phyloP scores from a whole-genome alignment of 2,113 vertebrate species.

The Okapia johnstoni region DNA sequence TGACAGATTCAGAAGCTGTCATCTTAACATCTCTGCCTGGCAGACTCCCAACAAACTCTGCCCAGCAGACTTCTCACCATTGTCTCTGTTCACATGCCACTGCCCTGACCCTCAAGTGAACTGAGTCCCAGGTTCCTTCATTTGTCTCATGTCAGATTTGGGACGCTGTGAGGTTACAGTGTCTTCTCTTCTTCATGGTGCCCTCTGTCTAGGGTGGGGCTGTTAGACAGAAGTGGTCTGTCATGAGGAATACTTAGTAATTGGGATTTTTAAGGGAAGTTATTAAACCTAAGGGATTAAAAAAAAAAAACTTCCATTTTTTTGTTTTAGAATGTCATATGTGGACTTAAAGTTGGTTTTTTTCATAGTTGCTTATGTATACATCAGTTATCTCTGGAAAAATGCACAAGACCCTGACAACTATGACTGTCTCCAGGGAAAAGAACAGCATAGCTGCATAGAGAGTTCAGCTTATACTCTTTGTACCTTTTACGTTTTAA shows the following conservation, averaged over 20 bases:
- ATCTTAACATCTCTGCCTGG: neutral
- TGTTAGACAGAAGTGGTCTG: neutral
- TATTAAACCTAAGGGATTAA: neutral
- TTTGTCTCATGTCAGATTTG: neutral
- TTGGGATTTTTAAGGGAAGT: neutral
- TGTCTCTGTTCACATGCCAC: neutral
- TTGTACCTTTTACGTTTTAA: neutral
- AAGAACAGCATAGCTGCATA: neutral
- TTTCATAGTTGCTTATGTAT: neutral
- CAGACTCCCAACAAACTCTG: neutral
- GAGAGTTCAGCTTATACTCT: neutral
- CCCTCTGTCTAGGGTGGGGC: neutral
- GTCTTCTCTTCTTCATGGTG: neutral
- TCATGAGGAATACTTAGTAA: neutral
- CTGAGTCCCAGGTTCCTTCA: neutral
- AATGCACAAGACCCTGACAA: neutral
- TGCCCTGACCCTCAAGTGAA: neutral
- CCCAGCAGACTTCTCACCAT: neutral
- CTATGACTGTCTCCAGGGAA: neutral
- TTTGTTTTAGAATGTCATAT: neutral
- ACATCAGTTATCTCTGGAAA: neutral
- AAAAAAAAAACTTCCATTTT: neutral
- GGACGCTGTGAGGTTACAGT: neutral
- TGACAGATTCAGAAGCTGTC: neutral
- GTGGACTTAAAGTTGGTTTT: neutral